Evolutionary conservation across 92 coral and sea anemone species (phyloP).

Genomic region (Phenganax subtilis): DNA sequence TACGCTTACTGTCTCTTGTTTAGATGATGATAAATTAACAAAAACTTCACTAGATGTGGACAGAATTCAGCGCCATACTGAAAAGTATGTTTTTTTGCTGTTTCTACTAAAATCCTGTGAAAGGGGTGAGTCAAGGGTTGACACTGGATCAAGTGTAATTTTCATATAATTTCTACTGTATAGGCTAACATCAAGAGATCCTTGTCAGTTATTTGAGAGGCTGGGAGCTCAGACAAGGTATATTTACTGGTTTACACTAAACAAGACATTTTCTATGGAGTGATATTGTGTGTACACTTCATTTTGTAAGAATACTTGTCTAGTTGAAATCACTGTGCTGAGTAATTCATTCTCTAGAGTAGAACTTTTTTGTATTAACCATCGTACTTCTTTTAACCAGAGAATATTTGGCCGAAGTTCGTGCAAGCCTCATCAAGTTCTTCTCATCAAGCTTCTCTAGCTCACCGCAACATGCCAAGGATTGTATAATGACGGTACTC

Average conservation of each 20-base stretch:
- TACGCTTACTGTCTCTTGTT: background rate
- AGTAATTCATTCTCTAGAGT: too few species aligned
- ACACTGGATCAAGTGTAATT: background rate
- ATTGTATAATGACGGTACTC: slow-evolving; percentile 63
- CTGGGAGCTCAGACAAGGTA: slow-evolving; percentile 71
- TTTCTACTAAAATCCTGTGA: background rate
- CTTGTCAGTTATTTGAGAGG: slow-evolving; percentile 71
- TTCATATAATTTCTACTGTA: background rate
- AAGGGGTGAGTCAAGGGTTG: background rate
- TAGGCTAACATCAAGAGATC: slow-evolving; percentile 58
- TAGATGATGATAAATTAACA: slow-evolving; percentile 69
- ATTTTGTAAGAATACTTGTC: too few species aligned
- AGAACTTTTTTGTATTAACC: too few species aligned
- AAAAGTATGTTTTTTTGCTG: slow-evolving; percentile 44
- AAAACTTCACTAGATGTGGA: slow-evolving; percentile 64
- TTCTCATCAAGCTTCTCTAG: slow-evolving; percentile 53
- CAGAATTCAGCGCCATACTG: slow-evolving; percentile 58
- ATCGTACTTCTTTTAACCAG: slow-evolving; percentile 18
- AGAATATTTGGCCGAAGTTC: slow-evolving; percentile 65
- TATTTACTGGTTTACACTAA: background rate
- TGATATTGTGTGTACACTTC: too few species aligned
- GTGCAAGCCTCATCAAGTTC: slow-evolving; percentile 57
- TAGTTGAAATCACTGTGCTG: too few species aligned
- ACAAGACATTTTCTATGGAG: background rate
- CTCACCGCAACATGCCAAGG: slow-evolving; percentile 63